phyloP scores from a whole-genome alignment of 2,888 invertebrate genomes.

The Ferrisia virgata region DNA sequence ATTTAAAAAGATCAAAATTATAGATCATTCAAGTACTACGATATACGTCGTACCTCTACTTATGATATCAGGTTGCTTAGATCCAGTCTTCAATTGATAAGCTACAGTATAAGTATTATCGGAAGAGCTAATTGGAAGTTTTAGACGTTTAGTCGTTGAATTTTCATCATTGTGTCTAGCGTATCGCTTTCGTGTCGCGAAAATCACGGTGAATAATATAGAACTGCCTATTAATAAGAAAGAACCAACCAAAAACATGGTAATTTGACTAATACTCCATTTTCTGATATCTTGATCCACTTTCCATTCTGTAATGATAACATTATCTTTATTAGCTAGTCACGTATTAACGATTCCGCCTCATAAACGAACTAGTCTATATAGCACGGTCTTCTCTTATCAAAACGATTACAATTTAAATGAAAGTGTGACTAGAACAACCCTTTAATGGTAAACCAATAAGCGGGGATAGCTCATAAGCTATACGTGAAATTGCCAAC shows the following conservation, averaged over 20 bases:
- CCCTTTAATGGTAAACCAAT: neutral
- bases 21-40: neutral
- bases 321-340: neutral
- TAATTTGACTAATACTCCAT: constrained; percentile 69
- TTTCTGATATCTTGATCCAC: constrained; percentile 58
- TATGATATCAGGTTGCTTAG: constrained; percentile 71
- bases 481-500: neutral
- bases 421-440: neutral
- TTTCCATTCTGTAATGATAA: constrained; percentile 40
- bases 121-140: constrained; percentile 45
- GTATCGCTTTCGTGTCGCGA: constrained; percentile 63
- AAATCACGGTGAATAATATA: constrained; percentile 63
- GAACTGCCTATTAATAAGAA: constrained; percentile 65
- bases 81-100: constrained; percentile 74
- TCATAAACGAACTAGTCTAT: neutral
- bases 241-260: constrained; percentile 64
- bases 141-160: constrained; percentile 51
- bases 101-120: constrained; percentile 82
- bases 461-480: neutral
- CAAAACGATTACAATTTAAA: constrained; percentile 1
- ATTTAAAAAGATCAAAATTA: no score
- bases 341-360: neutral
- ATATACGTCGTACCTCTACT: constrained; percentile 57
- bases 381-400: neutral
- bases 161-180: constrained; percentile 47